Conservation (phyloP, 2,113 vertebrate species). For the Gopherus flavomarginatus region DNA sequence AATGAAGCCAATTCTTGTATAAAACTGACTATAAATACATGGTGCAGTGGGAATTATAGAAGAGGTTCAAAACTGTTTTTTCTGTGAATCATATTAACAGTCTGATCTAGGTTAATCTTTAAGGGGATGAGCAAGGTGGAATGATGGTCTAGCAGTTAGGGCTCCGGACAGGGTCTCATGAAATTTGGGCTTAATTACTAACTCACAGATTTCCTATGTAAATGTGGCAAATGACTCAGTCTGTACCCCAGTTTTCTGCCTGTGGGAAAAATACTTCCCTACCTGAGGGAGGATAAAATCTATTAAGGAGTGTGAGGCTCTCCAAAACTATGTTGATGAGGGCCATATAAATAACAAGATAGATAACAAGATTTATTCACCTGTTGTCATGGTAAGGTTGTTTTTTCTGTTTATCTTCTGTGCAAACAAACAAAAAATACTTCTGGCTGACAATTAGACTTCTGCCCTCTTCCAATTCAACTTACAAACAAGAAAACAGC, state of each 20-base stretch:
- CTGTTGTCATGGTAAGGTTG: neutral
- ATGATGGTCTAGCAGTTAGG: neutral
- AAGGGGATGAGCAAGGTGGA: neutral
- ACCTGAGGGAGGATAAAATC: neutral
- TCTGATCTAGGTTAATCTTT: neutral
- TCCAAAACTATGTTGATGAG: neutral
- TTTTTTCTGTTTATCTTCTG: neutral
- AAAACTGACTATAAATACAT: neutral
- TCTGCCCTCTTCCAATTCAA: neutral
- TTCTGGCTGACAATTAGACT: neutral
- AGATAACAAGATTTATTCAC: neutral
- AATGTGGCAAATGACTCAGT: neutral
- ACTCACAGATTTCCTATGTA: neutral
- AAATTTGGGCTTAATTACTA: neutral
- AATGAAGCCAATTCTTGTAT: neutral
- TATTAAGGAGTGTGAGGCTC: neutral
- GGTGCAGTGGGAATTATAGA: neutral
- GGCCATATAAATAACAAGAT: neutral
- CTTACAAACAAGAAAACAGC: neutral
- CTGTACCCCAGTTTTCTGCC: neutral
- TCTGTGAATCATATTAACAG: neutral
- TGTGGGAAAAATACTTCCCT: neutral
- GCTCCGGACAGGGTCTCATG: neutral
- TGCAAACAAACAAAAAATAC: neutral
- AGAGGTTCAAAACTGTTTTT: neutral